phyloP scores from a whole-genome alignment of 2,797 vertebrate genomes.

The Gymnothorax javanicus region DNA sequence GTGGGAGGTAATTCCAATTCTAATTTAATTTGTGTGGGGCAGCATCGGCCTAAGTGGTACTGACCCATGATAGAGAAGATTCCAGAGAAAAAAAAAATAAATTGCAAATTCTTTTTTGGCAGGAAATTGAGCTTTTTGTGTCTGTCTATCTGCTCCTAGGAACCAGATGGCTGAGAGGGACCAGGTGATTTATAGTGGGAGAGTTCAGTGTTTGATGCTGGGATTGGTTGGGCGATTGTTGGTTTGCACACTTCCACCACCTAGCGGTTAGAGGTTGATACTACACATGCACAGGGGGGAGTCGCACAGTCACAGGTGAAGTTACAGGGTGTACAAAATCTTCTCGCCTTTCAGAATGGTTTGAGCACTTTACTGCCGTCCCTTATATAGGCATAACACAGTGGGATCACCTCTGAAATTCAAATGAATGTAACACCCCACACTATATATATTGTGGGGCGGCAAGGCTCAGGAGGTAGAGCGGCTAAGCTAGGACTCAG shows the following conservation, averaged over 20 bases:
- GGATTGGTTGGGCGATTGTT: neutral
- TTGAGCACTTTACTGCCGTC: neutral
- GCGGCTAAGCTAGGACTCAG: too few species aligned
- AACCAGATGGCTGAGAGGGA: neutral
- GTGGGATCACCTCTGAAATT: neutral
- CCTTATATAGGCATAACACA: neutral
- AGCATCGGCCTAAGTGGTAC: neutral
- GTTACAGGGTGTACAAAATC: neutral
- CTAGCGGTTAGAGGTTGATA: neutral
- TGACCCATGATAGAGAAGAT: conserved; percentile 9
- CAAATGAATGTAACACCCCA: neutral
- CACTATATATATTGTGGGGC: too few species aligned
- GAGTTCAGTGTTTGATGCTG: neutral
- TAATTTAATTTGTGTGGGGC: conserved; percentile 19
- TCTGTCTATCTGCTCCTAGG: neutral
- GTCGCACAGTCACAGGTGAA: neutral
- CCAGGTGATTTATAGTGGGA: neutral
- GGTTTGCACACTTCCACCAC: neutral
- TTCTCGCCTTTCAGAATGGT: neutral
- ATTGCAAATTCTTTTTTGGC: neutral
- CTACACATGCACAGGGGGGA: neutral
- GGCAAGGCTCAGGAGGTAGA: too few species aligned
- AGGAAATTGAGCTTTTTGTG: conserved; percentile 13
- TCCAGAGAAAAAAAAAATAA: neutral
- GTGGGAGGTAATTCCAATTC: conserved; percentile 5